Base-by-base conservation (phyloP, 2,113 vertebrate species). In the Plestiodon gilberti region DNA sequence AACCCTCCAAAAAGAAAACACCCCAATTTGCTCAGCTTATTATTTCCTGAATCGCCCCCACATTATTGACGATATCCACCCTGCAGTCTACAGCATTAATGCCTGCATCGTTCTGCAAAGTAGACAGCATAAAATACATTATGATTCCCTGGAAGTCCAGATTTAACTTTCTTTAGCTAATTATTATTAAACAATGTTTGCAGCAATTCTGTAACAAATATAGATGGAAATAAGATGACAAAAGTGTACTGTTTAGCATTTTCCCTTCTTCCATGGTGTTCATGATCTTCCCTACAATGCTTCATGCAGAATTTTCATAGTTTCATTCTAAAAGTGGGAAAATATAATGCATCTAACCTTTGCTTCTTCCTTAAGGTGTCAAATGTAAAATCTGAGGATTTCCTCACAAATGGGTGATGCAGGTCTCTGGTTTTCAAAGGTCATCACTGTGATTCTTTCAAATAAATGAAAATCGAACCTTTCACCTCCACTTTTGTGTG, bases 341-440 rank as follows among this genome's bases (percentile, higher is more conserved):
- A 69, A 85, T 86, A 64, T 2, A 35, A 1, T 18, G 17, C 18
- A 15, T 5, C 43, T 8, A 0, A 1, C 33, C n/a, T 2, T n/a
- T 82, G 35, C 30, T 73, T 62, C 57, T 86, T 43, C 4, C 82
- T 40, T 4, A 74, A 78, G 9, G n/a, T 67, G 82, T 62, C 33
- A 91, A 91, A 91, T 20, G 82, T 79, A 43, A 62, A 93, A 93
- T 91, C 87, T 90, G 23, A 86, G 90, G 92, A 93, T 95, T 96
- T 95, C 87, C 92, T 88, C 35, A 83, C 65, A 77, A 89, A 87
- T 88, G 83, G 67, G 87, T 90, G 86, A 75, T 59, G n/a, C 52
- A 88, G 89, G 61, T 90, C 81, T 74, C 52, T 65, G 74, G 69
- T 43, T 81, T 90, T 94, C 89, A 89, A 93, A 92, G 93, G 76